Evolutionary conservation across 2,797 vertebrate species (phyloP).

Genomic region (Anguilla megastoma): DNA sequence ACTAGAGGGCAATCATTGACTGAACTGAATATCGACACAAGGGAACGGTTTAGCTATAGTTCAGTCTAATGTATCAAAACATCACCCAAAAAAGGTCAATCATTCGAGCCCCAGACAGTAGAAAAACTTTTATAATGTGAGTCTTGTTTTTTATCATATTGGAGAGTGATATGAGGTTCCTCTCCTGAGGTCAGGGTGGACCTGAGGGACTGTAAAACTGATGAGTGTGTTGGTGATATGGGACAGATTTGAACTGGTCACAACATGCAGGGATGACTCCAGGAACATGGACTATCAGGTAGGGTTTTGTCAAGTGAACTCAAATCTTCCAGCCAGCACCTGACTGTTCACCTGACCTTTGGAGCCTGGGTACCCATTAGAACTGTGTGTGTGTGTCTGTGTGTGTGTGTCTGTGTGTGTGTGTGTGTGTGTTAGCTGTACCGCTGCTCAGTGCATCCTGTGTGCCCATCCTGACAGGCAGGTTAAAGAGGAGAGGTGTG

Average conservation of each 20-base stretch:
- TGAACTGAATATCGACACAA: neutral
- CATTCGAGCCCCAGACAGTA: neutral
- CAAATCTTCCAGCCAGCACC: neutral
- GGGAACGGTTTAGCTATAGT: neutral
- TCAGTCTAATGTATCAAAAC: neutral
- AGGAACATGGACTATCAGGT: neutral
- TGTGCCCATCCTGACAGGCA: neutral
- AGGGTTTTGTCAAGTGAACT: neutral
- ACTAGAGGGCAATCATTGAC: slow-evolving; percentile 32
- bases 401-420: too few species aligned
- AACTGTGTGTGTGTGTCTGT: too few species aligned
- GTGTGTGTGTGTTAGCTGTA: too few species aligned
- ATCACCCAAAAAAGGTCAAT: neutral
- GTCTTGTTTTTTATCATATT: neutral
- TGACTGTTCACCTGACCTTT: too few species aligned
- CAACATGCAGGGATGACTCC: neutral
- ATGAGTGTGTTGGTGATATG: neutral
- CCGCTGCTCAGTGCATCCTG: neutral
- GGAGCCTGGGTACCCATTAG: too few species aligned
- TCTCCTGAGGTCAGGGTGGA: neutral
- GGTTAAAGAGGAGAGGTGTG: neutral
- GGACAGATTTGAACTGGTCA: neutral
- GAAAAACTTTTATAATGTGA: neutral
- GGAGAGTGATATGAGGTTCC: neutral
- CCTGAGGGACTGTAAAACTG: neutral